Evolutionary conservation across 1,140 invertebrate genomes (phyloP), one percentile per base, ranked within the genome.

Genomic region (Panulirus ornatus): DNA sequence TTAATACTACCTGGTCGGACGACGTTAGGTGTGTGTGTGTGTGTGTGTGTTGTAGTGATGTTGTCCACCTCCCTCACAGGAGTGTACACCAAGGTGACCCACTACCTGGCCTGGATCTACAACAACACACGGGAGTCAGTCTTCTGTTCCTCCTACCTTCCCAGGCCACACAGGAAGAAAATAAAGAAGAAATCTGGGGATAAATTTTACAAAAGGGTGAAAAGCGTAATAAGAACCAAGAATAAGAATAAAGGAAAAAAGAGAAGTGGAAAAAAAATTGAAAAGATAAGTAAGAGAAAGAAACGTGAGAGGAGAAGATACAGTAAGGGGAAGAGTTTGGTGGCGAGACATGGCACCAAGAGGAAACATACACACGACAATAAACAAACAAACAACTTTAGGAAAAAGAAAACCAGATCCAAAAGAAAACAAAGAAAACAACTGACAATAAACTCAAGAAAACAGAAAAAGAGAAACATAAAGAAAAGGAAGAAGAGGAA

Each of bases 51-150:
- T 16, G 16, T 34, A 34, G 14, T 73, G 36, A 34, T 38, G 14
- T 34, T 73, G 14, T 16, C n/a, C n/a, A n/a, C 30, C 8, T 14
- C 30, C 19, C 14, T 16, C 6, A n/a, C 83, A 85, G 83, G 83
- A 16, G 70, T 85, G 27, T 85, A 85, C 42, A 85, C 83, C 2
- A 85, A 85, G 30, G 40, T 75, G n/a, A n/a, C 70, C 2, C 73
- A 73, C 19, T 85, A 71, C 70, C 83, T 85, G 27, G 36, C 16
- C 14, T 85, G 83, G 83, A 75, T 85, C n/a, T 85, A 71, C 30
- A 38, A 51, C 14, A 40, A 66, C 11, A 85, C 83, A 0, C 27
- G 51, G 14, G 8, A 22, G 2, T 73, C 83, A 0, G 30, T 30
- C 42, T 85, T 34, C 44, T 85, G 83, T 42, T 0, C 63, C 66